Evolutionary conservation across 2,888 invertebrate species (phyloP).

Genomic region (Griposia aprilina): DNA sequence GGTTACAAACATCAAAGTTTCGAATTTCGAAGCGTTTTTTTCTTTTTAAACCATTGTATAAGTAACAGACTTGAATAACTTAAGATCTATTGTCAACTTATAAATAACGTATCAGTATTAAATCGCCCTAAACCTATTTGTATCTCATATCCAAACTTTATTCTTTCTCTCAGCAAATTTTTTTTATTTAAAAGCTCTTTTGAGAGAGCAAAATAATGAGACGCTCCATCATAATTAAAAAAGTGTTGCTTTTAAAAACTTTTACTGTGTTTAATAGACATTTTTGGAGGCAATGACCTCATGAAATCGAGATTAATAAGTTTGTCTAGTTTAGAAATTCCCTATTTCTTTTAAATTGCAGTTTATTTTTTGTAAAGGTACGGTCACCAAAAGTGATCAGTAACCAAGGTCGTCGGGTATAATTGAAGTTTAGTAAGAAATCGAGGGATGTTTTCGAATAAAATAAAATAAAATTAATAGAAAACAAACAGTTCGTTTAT

Average conservation of each 20-base stretch:
- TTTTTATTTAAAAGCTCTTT: constrained; percentile 20
- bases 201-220: constrained; percentile 17
- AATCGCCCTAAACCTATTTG: neutral
- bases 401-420: no score
- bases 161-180: constrained; percentile 8
- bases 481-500: no score
- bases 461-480: no score
- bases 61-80: neutral
- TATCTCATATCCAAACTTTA: neutral
- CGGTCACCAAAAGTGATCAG: no score
- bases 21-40: neutral
- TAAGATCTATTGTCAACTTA: neutral
- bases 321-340: constrained; percentile 14
- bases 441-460: no score
- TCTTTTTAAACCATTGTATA: neutral
- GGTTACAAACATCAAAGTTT: neutral
- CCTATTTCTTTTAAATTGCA: neutral
- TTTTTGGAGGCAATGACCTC: constrained; percentile 11
- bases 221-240: constrained; percentile 10
- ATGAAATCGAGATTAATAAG: constrained; percentile 29
- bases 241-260: constrained; percentile 35
- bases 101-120: neutral
- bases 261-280: constrained; percentile 10
- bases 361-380: no score
- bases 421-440: no score